Evolutionary conservation across 2,113 vertebrate genomes (phyloP).

Genomic region (Sylvia atricapilla): DNA sequence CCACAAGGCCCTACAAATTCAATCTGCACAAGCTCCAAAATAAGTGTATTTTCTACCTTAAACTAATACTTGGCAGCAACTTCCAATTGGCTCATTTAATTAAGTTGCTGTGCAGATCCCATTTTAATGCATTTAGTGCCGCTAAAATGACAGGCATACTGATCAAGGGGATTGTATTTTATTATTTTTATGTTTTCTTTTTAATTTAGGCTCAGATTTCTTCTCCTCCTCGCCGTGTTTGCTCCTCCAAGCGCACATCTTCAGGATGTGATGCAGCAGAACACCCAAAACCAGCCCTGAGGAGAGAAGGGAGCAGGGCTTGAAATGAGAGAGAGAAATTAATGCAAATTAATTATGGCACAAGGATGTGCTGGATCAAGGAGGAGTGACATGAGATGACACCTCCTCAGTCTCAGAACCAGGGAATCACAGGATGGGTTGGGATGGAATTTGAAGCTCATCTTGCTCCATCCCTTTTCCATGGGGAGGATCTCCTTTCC

Average conservation of each 20-base stretch:
- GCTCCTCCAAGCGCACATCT: background rate
- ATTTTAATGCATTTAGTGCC: background rate
- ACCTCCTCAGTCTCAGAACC: background rate
- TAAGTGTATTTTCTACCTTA: constrained; percentile 61
- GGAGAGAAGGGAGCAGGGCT: background rate
- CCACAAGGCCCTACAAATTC: constrained; percentile 48
- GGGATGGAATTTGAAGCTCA: background rate
- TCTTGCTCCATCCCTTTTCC: background rate
- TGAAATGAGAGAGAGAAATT: background rate
- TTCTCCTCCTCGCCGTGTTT: background rate
- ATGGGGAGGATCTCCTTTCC: background rate
- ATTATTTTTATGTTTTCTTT: constrained; percentile 8
- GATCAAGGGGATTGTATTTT: constrained; percentile 30
- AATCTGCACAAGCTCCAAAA: constrained; percentile 66
- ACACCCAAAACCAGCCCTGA: background rate
- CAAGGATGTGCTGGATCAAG: background rate
- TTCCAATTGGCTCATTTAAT: constrained; percentile 57
- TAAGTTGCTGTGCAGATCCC: constrained; percentile 42
- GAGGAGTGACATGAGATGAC: background rate
- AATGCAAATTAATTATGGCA: background rate
- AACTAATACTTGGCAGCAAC: constrained; percentile 56
- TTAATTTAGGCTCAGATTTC: background rate
- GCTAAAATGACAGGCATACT: constrained; percentile 32
- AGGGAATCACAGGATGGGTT: background rate
- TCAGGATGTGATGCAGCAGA: background rate